These are phyloP conservation scores for Marcusenius ussheri DNA, from an alignment of 2,113 vertebrate species.

Conservation along the genomic window DNA sequence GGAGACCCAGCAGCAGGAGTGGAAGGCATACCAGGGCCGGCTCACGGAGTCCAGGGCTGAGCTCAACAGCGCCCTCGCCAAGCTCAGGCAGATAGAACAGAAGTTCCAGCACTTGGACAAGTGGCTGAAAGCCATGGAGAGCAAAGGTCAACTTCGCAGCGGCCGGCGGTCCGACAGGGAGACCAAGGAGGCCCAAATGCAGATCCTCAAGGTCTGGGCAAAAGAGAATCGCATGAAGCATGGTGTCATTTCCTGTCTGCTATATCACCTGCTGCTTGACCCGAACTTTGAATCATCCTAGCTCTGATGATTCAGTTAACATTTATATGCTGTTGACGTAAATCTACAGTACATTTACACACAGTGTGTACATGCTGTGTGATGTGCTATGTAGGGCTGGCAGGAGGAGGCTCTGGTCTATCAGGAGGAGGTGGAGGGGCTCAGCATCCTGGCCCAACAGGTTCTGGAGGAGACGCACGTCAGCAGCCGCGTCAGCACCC, in stretches of 20 bases:
- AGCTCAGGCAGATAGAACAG: conserved; percentile 73
- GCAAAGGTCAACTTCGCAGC: conserved; percentile 58
- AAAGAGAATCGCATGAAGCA: background rate
- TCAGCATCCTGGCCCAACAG: conserved; percentile 79
- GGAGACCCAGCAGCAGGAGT: conserved; percentile 78
- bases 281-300: background rate
- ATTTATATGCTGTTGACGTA: background rate
- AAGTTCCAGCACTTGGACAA: conserved; percentile 72
- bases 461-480: conserved; percentile 79
- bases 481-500: conserved; percentile 70
- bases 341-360: background rate
- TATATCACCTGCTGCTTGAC: background rate
- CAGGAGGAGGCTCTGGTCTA: conserved; percentile 68
- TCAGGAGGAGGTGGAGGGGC: conserved; percentile 82
- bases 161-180: conserved; percentile 64
- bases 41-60: conserved; percentile 71
- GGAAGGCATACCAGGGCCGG: conserved; percentile 76
- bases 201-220: conserved; percentile 78
- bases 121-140: conserved; percentile 77
- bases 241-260: background rate
- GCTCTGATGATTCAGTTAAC: background rate
- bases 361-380: background rate
- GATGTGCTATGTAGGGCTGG: conserved; percentile 63
- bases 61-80: conserved; percentile 66
- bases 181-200: conserved; percentile 76